Evolutionary conservation across 2,113 vertebrate genomes (phyloP).

Genomic region (Gadus chalcogrammus): DNA sequence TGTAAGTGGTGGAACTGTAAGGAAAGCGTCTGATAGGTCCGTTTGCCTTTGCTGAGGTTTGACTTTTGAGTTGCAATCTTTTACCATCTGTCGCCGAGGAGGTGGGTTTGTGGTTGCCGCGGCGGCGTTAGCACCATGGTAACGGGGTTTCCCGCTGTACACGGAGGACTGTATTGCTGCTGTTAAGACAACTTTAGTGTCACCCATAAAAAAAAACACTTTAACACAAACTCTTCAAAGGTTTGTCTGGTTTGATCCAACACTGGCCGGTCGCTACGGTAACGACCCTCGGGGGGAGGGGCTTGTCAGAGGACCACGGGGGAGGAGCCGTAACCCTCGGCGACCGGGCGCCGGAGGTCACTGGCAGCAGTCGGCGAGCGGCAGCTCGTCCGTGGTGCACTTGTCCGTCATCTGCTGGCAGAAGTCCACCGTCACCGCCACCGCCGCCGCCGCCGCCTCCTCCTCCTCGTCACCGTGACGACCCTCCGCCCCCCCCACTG

Average conservation of each 20-base stretch:
- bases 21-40: constrained; percentile 88
- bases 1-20: constrained; percentile 49
- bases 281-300: constrained; percentile 46
- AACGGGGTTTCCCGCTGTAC: constrained; percentile 64
- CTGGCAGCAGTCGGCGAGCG: constrained; percentile 91
- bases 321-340: too few relatives aligned
- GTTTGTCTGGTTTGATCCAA: constrained; percentile 69
- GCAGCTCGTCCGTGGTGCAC: constrained; percentile 98
- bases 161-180: constrained; percentile 81
- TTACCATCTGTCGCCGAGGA: constrained; percentile 41
- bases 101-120: neutral
- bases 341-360: constrained; percentile 47
- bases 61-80: constrained; percentile 54
- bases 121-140: constrained; percentile 71
- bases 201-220: constrained; percentile 52
- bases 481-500: constrained; percentile 14
- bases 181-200: constrained; percentile 85
- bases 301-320: constrained; percentile 63
- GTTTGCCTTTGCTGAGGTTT: constrained; percentile 78
- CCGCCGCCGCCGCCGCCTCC: constrained; percentile 82
- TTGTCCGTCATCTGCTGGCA: constrained; percentile 99
- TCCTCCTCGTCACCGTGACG: constrained; percentile 72
- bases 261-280: constrained; percentile 79
- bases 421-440: too few relatives aligned
- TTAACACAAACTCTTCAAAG: constrained; percentile 4